Conservation (phyloP, 2,888 invertebrate genomes). For the Eupithecia abbreviata region DNA sequence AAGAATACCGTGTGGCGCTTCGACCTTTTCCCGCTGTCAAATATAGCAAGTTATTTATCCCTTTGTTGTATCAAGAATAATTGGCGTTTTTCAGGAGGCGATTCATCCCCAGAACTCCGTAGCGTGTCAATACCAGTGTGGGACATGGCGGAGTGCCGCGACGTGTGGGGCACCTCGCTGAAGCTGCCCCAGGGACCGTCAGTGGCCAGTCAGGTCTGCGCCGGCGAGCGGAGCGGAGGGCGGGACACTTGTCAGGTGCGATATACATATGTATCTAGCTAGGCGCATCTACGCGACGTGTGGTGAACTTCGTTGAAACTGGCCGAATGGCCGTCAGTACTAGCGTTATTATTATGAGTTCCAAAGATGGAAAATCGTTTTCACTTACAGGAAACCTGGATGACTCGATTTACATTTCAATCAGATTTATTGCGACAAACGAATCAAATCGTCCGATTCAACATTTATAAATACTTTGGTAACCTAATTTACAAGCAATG, state of each 20-base stretch:
- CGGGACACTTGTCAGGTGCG: slow-evolving; percentile 76
- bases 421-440: no score
- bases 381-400: neutral
- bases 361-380: neutral
- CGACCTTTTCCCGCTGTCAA: no score
- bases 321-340: no score
- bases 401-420: no score
- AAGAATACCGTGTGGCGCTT: no score
- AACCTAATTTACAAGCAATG: neutral
- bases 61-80: no score
- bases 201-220: slow-evolving; percentile 68
- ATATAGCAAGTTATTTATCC: no score
- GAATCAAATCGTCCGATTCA: no score
- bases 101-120: slow-evolving; percentile 66
- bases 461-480: no score
- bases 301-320: no score
- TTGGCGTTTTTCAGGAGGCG: slow-evolving; percentile 57
- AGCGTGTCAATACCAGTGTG: slow-evolving; percentile 72
- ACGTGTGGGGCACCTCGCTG: slow-evolving; percentile 64
- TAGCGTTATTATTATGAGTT: no score
- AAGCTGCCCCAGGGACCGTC: slow-evolving; percentile 68
- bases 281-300: no score
- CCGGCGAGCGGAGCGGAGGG: slow-evolving; percentile 65
- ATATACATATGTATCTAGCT: slow-evolving; percentile 4
- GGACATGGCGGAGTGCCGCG: slow-evolving; percentile 61